Conservation (phyloP, 2,888 invertebrate genomes). For the Epistrophe grossulariae region DNA sequence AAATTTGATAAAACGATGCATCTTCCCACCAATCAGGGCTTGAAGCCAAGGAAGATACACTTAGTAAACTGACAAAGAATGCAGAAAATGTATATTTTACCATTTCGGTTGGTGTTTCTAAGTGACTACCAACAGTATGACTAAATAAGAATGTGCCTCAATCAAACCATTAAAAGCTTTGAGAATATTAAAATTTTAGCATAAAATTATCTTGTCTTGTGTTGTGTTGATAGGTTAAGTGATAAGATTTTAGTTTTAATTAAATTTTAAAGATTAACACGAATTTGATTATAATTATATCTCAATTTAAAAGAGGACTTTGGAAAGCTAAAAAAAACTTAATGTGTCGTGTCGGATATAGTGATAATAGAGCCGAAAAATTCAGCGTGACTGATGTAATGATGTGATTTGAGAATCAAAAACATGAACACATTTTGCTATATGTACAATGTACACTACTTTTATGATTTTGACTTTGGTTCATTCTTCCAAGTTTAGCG, state of each 20-base stretch:
- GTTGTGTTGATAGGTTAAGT: not conserved
- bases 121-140: not conserved
- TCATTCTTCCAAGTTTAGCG: no score
- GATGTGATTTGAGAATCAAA: no score
- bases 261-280: not conserved
- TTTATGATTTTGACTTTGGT: no score
- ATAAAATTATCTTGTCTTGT: not conserved
- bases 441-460: no score
- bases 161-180: not conserved
- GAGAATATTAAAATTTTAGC: not conserved
- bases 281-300: not conserved
- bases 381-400: no score
- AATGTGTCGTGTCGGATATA: no score
- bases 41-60: constrained; percentile 17
- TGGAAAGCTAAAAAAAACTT: no score
- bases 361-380: no score
- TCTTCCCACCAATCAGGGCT: constrained; percentile 92
- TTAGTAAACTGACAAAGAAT: not conserved
- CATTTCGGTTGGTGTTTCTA: constrained; percentile 5
- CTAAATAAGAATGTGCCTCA: not conserved
- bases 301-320: not conserved
- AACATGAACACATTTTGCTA: no score
- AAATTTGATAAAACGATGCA: constrained; percentile 92
- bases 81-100: not conserved
- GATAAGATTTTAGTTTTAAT: not conserved